A percentile compares a stretch with the other conserved stretches of the same genome.
Conservation (phyloP, 2,888 invertebrate genomes). For the Fragum whitleyi region DNA sequence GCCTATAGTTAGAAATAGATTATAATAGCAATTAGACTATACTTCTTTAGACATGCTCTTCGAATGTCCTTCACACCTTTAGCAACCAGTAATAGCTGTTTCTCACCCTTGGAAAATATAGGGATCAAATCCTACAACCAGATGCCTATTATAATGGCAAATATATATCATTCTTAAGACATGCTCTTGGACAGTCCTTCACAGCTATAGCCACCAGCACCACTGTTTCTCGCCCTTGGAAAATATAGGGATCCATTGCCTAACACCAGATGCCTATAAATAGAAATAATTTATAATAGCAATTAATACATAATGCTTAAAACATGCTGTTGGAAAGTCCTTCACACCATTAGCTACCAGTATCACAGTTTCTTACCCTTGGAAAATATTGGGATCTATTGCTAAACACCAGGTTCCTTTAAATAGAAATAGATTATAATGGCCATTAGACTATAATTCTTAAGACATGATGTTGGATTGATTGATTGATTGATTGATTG, state of each 20-base stretch:
- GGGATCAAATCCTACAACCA: slow-evolving; percentile 88
- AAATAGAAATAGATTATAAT: slow-evolving; percentile 87
- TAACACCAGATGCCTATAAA: slow-evolving; percentile 87
- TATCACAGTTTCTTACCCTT: slow-evolving; percentile 87
- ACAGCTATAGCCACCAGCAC: slow-evolving; percentile 90
- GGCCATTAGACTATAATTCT: too few relatives aligned
- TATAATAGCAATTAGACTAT: not conserved
- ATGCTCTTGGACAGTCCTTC: slow-evolving; percentile 87
- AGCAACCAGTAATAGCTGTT: slow-evolving; percentile 89
- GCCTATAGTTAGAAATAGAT: slow-evolving; percentile 84
- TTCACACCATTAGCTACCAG: slow-evolving; percentile 90
- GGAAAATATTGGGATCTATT: slow-evolving; percentile 89
- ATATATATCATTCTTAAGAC: too few relatives aligned
- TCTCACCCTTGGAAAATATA: slow-evolving; percentile 87
- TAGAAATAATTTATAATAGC: not conserved
- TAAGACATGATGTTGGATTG: too few relatives aligned
- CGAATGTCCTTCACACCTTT: slow-evolving; percentile 89
- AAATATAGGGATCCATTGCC: slow-evolving; percentile 89
- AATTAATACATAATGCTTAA: not conserved
- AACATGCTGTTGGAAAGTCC: slow-evolving; percentile 86
- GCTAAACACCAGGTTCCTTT: too few relatives aligned
- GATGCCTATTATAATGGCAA: slow-evolving; percentile 87
- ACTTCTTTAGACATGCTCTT: slow-evolving; percentile 77
- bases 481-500: too few relatives aligned
- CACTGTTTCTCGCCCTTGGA: slow-evolving; percentile 87